Base-by-base conservation (phyloP, 2,888 invertebrate species). In the Pristionchus exspectatus region DNA sequence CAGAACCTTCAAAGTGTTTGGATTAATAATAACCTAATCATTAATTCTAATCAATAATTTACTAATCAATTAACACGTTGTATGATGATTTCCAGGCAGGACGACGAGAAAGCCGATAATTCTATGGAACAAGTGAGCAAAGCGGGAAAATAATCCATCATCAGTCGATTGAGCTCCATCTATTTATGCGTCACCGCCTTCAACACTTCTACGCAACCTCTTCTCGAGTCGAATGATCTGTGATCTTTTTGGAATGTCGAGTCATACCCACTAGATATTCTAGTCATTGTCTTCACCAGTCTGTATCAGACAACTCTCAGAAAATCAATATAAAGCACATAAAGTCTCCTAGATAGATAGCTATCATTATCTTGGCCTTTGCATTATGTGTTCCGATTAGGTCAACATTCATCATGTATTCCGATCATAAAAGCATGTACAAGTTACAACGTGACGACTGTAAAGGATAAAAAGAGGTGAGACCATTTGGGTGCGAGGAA, bases 151-250 rank as follows among this genome's bases (percentile, higher is more conserved):
- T 77, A 44, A 50, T n/a, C 50, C 18, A 77, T 44, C 24, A 33
- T 72, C 77, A 33, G 24, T 77, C n/a, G 69, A 69, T 69, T 50
- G 12, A 24, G 38, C 72, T 44, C 77, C 77, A n/a, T 77, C 33
- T 21, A 44, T 33, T 24, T 16, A 44, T 24, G 12, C 44, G 44
- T 12, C 44, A 50, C 3, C 44, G 44, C 12, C 44, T 50, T 50
- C 44, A 50, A 21, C 77, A 21, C 77, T 33, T 72, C 72, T 72
- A 33, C 72, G 16, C 50, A 9, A 38, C 77, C 44, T 44, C 44
- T 12, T 69, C 69, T 69, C 69, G 69, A 69, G 69, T 69, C 69
- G 16, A 77, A 77, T 77, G 77, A 77, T 77, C 77, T 77, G 77
- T 77, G 77, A 77, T 77, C 77, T 44, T 44, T 50, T 44, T 44